These are phyloP conservation scores for Sebastes elongatus DNA, from an alignment of 2,797 vertebrate genomes.

Conservation along the genomic window DNA sequence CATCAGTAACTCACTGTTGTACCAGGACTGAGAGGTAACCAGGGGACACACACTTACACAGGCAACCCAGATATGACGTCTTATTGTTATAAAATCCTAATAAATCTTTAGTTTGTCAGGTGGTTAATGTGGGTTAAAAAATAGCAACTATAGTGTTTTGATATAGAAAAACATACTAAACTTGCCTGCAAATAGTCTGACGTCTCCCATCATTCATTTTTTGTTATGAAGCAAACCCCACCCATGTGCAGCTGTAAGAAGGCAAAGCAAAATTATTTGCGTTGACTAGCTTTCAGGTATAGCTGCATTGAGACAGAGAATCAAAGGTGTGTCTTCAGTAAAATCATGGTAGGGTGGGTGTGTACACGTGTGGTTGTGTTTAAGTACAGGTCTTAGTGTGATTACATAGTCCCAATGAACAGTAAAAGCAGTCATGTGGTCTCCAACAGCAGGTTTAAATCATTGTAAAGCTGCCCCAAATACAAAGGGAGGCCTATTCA, in stretches of 20 bases:
- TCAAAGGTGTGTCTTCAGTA: conserved; percentile 12
- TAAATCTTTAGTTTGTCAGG: neutral
- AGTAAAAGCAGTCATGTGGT: conserved; percentile 53
- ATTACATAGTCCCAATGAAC: conserved; percentile 9
- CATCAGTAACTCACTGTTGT: conserved; percentile 54
- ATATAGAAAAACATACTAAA: conserved; percentile 2
- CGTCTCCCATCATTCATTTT: neutral
- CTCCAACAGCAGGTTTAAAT: conserved; percentile 62
- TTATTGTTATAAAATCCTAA: neutral
- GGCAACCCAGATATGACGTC: neutral
- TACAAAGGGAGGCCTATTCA: conserved; percentile 56
- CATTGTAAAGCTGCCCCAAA: conserved; percentile 33
- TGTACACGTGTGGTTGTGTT: conserved; percentile 12
- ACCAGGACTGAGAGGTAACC: conserved; percentile 50
- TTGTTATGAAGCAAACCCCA: neutral
- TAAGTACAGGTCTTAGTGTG: conserved; percentile 19
- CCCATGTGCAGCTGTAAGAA: neutral
- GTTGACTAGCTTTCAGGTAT: neutral
- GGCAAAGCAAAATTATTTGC: conserved; percentile 13
- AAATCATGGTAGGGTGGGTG: neutral
- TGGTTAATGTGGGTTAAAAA: neutral
- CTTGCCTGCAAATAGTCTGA: neutral
- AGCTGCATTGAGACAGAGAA: neutral
- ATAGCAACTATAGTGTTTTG: neutral
- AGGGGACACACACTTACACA: conserved; percentile 9